Evolutionary conservation across 1,140 invertebrate species (phyloP).

Genomic region (Trichoplusia ni): DNA sequence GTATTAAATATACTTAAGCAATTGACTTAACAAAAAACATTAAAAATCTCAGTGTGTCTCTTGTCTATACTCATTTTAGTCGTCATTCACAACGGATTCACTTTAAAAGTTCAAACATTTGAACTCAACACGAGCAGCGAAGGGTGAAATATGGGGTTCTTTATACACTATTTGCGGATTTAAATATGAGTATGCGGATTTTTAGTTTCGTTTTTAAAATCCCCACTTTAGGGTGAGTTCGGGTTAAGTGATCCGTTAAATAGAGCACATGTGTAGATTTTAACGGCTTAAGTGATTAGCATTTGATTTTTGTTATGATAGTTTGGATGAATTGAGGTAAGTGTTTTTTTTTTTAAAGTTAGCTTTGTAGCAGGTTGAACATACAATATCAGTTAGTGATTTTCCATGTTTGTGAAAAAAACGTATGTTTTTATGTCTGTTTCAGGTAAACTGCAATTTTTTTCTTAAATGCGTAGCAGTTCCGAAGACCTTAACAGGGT

Average conservation of each 20-base stretch:
- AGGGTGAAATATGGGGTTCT: constrained; percentile 66
- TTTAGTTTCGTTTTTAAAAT: constrained; percentile 49
- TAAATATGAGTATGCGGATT: constrained; percentile 36
- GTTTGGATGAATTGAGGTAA: background rate
- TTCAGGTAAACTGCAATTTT: no score
- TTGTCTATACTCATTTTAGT: constrained; percentile 35
- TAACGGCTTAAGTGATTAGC: constrained; percentile 47
- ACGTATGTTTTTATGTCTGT: no score
- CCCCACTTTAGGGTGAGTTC: constrained; percentile 30
- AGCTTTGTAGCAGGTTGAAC: no score
- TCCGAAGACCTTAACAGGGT: no score
- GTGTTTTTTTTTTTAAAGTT: background rate
- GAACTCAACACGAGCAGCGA: constrained; percentile 53
- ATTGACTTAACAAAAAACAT: background rate
- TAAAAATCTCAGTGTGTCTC: constrained; percentile 32
- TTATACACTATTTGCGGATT: constrained; percentile 56
- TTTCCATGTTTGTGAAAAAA: background rate
- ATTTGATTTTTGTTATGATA: constrained; percentile 22
- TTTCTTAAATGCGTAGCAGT: no score
- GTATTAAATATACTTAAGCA: no score
- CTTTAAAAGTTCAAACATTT: constrained; percentile 70
- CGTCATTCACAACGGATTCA: constrained; percentile 60
- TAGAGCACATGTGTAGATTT: constrained; percentile 56
- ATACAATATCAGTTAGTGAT: no score
- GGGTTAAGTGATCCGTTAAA: constrained; percentile 55